Evolutionary conservation across 2,888 invertebrate genomes (phyloP), one percentile per base, ranked within the genome.

Genomic region (Agonum fuliginosum): DNA sequence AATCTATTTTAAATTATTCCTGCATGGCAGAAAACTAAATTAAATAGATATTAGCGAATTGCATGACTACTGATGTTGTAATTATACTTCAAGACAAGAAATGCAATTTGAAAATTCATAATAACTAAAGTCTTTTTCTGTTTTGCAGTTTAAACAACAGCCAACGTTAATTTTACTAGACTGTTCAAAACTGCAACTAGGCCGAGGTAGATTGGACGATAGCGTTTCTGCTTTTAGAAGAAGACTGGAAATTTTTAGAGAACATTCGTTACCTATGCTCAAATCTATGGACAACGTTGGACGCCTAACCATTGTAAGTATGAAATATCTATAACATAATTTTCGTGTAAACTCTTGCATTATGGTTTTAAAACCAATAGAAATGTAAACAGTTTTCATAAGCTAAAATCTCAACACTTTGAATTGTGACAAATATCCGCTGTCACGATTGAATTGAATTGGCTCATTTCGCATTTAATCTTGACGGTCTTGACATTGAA

Each of bases 171-270:
- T 97, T 2, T 89, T 97, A 0, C 88, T 97, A 82, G 97, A 97
- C 87, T 97, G 97, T 83, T 96, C 97, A 0, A 97, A 97, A 86
- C 89, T 96, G 78, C 95, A 96, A 85, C 88, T 96, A 54, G 96
- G 95, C 0, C 90, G 96, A 22, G 95, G 95, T 0, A 88, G 95
- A 24, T 89, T 94, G 10, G 97, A 97, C 84, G 97, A 97, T 87
- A 94, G 93, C 5, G 94, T 95, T 20, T 93, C 94, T 5, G 95
- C 96, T 0, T 96, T 97, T 86, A 89, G 95, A 43, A 89, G 94
- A 76, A 89, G 97, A 24, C 88, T 97, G 69, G 95, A 95, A 85
- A 90, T 95, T 78, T 97, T 97, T 88, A 90, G 97, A 0, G 95
- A 96, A 83, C 91, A 94, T 76, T 95, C 96, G 0, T 88, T 97